Percentiles rank a stretch among this genome's conserved stretches.
These are phyloP conservation scores for Diadophis punctatus DNA, from an alignment of 2,113 vertebrate genomes.

Conservation along the genomic window DNA sequence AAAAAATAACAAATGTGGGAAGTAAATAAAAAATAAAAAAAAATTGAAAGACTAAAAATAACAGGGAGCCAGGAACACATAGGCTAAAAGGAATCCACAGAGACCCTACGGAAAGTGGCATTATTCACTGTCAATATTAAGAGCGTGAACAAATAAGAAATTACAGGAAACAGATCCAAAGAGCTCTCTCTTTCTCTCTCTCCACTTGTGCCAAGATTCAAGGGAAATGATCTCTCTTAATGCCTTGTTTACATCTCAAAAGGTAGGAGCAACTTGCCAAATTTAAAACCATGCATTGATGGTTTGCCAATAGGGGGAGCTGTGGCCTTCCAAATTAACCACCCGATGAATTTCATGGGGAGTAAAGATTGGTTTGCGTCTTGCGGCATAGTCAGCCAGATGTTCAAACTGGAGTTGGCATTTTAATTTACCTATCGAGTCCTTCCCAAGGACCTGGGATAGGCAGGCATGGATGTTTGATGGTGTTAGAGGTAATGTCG, in stretches of 20 bases:
- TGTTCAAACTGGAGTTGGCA: too few species aligned
- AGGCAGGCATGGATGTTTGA: not conserved
- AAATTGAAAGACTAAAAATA: not conserved
- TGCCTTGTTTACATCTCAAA: not conserved
- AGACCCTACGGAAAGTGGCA: not conserved
- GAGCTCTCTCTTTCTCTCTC: not conserved
- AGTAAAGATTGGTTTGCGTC: not conserved
- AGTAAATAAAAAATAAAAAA: not conserved
- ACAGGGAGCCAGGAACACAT: not conserved
- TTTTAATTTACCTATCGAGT: not conserved
- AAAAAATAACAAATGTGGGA: not conserved
- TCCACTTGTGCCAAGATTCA: not conserved
- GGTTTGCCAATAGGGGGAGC: slow-evolving; percentile 30
- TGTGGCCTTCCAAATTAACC: not conserved
- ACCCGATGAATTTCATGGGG: fast-evolving
- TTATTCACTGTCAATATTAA: not conserved
- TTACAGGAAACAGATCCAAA: not conserved
- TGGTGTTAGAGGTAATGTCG: not conserved
- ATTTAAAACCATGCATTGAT: not conserved
- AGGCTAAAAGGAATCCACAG: not conserved
- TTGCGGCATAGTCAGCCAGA: not conserved
- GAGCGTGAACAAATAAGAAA: not conserved
- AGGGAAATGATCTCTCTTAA: not conserved
- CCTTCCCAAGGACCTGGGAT: not conserved
- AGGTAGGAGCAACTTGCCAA: not conserved